phyloP scores from a whole-genome alignment of 2,113 vertebrate species.

The Laticauda laticaudata region DNA sequence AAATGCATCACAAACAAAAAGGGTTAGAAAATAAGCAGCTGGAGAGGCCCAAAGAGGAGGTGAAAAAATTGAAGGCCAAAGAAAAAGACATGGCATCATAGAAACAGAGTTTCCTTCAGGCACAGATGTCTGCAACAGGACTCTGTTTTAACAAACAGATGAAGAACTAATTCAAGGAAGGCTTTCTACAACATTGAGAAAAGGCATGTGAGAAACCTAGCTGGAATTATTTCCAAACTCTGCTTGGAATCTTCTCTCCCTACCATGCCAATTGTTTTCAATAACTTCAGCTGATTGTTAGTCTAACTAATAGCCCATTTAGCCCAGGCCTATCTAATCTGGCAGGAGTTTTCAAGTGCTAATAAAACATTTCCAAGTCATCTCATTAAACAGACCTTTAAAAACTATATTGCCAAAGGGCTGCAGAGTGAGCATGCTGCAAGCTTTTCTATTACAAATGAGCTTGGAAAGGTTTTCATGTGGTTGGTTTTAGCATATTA shows the following conservation, averaged over 20 bases:
- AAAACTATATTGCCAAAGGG: not conserved
- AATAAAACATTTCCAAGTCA: not conserved
- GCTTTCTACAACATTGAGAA: not conserved
- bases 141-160: not conserved
- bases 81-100: not conserved
- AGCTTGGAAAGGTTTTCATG: not conserved
- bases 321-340: not conserved
- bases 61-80: not conserved
- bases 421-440: not conserved
- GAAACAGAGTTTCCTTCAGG: not conserved
- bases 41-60: not conserved
- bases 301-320: not conserved
- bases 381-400: not conserved
- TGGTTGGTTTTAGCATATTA: not conserved
- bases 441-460: not conserved
- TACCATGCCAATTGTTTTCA: not conserved
- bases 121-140: not conserved
- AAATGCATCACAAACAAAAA: accelerated
- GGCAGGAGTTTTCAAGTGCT: not conserved
- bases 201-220: not conserved
- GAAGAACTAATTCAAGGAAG: not conserved
- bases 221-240: not conserved
- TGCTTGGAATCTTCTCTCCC: not conserved
- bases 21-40: not conserved
- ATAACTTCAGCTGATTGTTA: not conserved